These are phyloP conservation scores for Meteorus colon DNA, from an alignment of 2,888 invertebrate species.

Conservation along the genomic window DNA sequence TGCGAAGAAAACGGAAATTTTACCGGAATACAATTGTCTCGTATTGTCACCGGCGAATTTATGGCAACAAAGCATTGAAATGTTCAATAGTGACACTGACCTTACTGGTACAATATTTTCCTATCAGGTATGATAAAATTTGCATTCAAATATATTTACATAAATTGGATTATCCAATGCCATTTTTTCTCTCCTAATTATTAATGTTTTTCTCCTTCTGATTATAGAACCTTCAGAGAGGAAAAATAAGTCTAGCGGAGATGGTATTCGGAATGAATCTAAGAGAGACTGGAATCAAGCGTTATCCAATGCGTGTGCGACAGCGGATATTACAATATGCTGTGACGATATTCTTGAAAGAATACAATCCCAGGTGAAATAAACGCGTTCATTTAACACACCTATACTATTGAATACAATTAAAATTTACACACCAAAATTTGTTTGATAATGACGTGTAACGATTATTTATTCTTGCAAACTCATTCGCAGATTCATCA, in stretches of 20 bases:
- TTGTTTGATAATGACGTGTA: background rate
- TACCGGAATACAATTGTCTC: conserved; percentile 95
- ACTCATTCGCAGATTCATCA: conserved; percentile 79
- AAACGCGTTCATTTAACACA: conserved; percentile 27
- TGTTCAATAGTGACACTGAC: conserved; percentile 86
- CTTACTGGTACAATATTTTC: conserved; percentile 88
- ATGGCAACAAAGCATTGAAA: conserved; percentile 89
- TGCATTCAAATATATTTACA: background rate
- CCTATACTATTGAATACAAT: background rate
- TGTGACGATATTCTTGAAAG: conserved; percentile 88
- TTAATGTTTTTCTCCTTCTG: conserved; percentile 37
- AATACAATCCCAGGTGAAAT: conserved; percentile 83
- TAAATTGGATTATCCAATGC: background rate
- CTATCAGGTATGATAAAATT: conserved; percentile 80
- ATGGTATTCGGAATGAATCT: conserved; percentile 94
- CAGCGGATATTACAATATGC: conserved; percentile 92
- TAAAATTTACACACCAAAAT: background rate
- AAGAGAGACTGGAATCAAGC: conserved; percentile 91
- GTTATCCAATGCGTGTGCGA: conserved; percentile 88
- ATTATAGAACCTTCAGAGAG: conserved; percentile 84
- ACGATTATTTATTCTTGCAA: conserved; percentile 31
- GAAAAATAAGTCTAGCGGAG: conserved; percentile 89
- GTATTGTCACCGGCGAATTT: conserved; percentile 94
- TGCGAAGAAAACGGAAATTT: conserved; percentile 78
- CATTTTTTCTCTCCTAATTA: background rate